Conservation (phyloP, 2,113 vertebrate species). For the Stigmatopora argus region DNA sequence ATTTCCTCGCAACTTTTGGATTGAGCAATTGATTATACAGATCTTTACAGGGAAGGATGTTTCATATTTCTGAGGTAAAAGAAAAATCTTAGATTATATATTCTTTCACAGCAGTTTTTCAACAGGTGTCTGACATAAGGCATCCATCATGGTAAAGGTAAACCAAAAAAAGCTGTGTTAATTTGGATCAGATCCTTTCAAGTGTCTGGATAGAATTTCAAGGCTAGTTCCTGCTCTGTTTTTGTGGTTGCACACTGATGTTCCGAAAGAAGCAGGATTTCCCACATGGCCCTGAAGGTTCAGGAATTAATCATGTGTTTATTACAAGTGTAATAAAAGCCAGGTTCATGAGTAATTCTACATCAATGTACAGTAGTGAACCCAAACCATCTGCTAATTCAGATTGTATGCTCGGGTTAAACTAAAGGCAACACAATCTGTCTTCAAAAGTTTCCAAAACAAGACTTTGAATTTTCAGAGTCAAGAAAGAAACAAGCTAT, state of each 20-base stretch:
- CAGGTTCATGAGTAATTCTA: conserved; percentile 18
- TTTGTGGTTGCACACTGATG: conserved; percentile 37
- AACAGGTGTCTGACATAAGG: conserved; percentile 39
- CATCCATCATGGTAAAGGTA: conserved; percentile 36
- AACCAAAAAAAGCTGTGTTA: conserved; percentile 25
- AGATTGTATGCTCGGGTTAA: conserved; percentile 1
- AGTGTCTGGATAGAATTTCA: conserved; percentile 37
- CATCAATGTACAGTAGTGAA: conserved; percentile 18
- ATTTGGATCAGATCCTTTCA: conserved; percentile 53
- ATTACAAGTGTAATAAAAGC: conserved; percentile 51
- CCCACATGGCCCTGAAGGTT: conserved; percentile 39
- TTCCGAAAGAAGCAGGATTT: conserved; percentile 32
- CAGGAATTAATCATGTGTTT: conserved; percentile 41
- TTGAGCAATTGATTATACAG: conserved; percentile 10
- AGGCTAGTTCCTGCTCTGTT: conserved; percentile 40
- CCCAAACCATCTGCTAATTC: conserved; percentile 34
- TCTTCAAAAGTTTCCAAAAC: no score
- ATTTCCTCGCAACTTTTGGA: neutral
- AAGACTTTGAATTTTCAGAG: no score
- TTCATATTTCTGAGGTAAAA: conserved; percentile 36
- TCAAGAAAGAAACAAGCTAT: no score
- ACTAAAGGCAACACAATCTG: no score
- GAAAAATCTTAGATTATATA: conserved; percentile 16
- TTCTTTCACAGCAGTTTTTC: conserved; percentile 24
- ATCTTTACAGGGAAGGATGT: neutral